These are phyloP conservation scores for Aphidius colemani DNA, from an alignment of 2,888 invertebrate species.

Conservation along the genomic window DNA sequence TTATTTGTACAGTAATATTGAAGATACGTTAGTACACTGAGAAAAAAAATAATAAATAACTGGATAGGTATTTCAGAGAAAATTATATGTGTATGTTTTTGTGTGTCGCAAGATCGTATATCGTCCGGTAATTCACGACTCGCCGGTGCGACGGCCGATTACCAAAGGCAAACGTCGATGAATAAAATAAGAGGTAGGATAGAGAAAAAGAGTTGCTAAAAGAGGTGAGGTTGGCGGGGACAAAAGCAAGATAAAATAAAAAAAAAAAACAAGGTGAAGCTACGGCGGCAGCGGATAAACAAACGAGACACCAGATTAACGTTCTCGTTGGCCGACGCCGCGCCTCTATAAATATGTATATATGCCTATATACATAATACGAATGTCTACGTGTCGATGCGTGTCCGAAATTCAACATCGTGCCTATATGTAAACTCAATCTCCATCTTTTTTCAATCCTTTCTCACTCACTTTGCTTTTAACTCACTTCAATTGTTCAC, in stretches of 20 bases:
- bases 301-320: constrained; percentile 2
- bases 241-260: not conserved
- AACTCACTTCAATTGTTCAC: too few relatives aligned
- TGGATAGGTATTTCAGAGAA: not conserved
- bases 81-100: not conserved
- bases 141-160: too few relatives aligned
- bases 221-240: not conserved
- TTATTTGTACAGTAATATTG: not conserved
- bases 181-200: too few relatives aligned
- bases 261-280: not conserved
- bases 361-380: not conserved
- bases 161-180: too few relatives aligned
- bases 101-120: not conserved
- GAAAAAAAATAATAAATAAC: too few relatives aligned
- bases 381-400: not conserved
- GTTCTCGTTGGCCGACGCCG: not conserved
- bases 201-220: too few relatives aligned
- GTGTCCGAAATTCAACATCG: too few relatives aligned
- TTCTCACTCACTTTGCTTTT: too few relatives aligned
- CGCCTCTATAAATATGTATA: too few relatives aligned
- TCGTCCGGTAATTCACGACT: not conserved
- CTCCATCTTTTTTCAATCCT: too few relatives aligned
- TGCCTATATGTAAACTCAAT: too few relatives aligned
- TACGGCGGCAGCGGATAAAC: not conserved
- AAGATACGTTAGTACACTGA: too few relatives aligned